These are phyloP conservation scores for Dallia pectoralis DNA, from an alignment of 2,797 vertebrate genomes.

Conservation along the genomic window DNA sequence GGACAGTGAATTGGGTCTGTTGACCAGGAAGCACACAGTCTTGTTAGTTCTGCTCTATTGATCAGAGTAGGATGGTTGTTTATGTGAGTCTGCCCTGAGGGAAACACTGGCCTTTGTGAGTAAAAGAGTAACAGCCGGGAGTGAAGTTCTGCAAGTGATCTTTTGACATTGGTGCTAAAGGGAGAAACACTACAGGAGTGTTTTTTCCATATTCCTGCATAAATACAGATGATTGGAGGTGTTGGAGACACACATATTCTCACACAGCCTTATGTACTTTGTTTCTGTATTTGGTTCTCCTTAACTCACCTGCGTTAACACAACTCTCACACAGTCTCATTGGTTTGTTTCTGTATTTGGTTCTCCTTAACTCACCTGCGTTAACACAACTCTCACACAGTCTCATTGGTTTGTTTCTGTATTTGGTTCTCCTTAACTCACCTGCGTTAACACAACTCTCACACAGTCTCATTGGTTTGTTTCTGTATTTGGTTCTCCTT, in stretches of 20 bases:
- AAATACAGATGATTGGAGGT: no score
- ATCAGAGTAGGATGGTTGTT: constrained; percentile 62
- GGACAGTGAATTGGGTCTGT: constrained; percentile 59
- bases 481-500: background rate
- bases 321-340: constrained; percentile 78
- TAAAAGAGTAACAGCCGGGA: constrained; percentile 10
- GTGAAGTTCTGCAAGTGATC: background rate
- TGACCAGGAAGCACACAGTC: constrained; percentile 38
- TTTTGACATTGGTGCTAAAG: background rate
- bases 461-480: constrained; percentile 91
- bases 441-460: background rate
- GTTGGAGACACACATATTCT: no score
- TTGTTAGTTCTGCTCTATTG: constrained; percentile 59
- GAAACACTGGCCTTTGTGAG: constrained; percentile 72
- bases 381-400: constrained; percentile 55
- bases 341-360: constrained; percentile 75
- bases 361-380: background rate
- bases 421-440: background rate
- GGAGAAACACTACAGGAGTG: background rate
- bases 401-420: constrained; percentile 86
- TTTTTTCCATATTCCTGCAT: no score
- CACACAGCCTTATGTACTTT: background rate
- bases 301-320: background rate
- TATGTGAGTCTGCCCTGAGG: constrained; percentile 68
- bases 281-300: background rate